Evolutionary conservation across 2,888 invertebrate species (phyloP), one percentile per base, ranked within the genome.

Genomic region (Thalpophila matura): DNA sequence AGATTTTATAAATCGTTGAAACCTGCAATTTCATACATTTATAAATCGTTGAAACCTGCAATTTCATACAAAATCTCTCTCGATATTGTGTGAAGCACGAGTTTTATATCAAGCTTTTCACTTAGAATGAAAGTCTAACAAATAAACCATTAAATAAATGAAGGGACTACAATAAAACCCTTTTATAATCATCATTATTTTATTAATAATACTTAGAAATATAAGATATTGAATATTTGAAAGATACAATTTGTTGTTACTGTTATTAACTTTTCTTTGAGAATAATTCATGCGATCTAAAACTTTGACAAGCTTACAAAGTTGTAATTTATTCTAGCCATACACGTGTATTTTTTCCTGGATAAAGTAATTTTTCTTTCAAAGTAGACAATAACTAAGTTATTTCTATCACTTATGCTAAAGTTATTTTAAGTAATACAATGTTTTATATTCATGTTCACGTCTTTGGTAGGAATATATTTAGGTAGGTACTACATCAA

Each of bases 151-250:
- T n/a, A n/a, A n/a, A n/a, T n/a, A 3, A 6, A 22, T 0, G 0
- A 31, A n/a, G 24, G 0, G 4, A n/a, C 1, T n/a, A 29, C 1
- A 27, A 63, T n/a, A 51, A 37, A 18, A 35, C n/a, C 20, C 1
- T 14, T 31, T 4, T 10, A 27, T 16, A 14, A 18, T 35, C 1
- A 35, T 22, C 1, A 49, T 53, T 57, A 53, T 50, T 74, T 74
- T 62, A 74, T 74, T 71, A 54, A 7, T 71, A 71, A 71, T 71
- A 71, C 71, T 71, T 62, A 22, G 29, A 42, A 43, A 53, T 22
- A 31, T 53, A 42, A 68, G 75, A 12, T 12, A 33, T 31, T 62
- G 47, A 68, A 38, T 40, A 68, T 60, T 74, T 62, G 51, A 68
- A 71, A 45, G 56, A 37, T 18, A 33, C 16, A 53, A 26, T 26